Base-by-base conservation (phyloP, 2,888 invertebrate species). In the Xestia xanthographa region DNA sequence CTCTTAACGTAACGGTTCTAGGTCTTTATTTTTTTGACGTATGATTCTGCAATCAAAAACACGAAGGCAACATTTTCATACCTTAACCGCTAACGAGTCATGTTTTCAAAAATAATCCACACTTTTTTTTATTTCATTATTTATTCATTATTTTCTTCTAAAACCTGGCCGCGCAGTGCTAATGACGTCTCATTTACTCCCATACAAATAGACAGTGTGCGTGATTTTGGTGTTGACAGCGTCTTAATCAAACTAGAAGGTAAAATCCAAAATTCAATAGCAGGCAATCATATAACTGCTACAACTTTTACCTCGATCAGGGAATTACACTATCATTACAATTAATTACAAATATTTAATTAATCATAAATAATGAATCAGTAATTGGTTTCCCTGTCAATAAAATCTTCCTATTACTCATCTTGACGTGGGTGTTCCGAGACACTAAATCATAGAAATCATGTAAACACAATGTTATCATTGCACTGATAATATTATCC, bases 391-490 rank as follows among this genome's bases (percentile, higher is more conserved):
- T 75, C 14, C n/a, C 34, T 29, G 60, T n/a, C n/a, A 41, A 14
- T 41, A 41, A 17, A 45, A 11, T 26, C 1, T 45, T 45, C 22
- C 1, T 26, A 73, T 45, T 17, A 73, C 9, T 26, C 17, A 45
- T 14, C 0, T 26, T 14, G 20, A 38, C n/a, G 45, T 74, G 45
- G 45, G 38, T 20, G 22, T 74, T 74, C 26, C 22, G 22, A 48
- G 26, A 43, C 22, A 48, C 1, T 38, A 38, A 74, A 48, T 73
- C 26, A 73, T 48, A 74, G 45, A 41, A 11, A 22, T 38, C 12
- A 38, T 38, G 12, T 73, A 58, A 72, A 72, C 45, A 22, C 0
- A 29, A 73, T 26, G n/a, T 34, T 43, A 34, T 71, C n/a, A 43
- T 26, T 26, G 34, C 29, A 14, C 34, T 43, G 43, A 53, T 53